Evolutionary conservation across 1,140 invertebrate genomes (phyloP).

Genomic region (Ridgeia piscesae): DNA sequence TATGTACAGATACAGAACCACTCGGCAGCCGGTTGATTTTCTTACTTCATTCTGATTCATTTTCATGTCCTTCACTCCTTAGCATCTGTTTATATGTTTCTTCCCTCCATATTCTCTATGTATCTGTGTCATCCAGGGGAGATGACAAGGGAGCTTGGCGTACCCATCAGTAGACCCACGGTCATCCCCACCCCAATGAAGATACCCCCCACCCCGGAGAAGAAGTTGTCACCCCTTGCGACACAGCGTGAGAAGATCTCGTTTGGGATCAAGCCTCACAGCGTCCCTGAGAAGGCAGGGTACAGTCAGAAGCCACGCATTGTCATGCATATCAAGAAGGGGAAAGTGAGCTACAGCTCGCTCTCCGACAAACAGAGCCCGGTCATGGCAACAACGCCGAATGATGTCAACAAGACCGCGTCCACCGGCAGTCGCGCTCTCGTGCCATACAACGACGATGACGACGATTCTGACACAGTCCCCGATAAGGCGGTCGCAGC

Average conservation of each 20-base stretch:
- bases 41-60: too few relatives aligned
- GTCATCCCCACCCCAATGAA: not conserved
- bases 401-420: slow-evolving; percentile 19
- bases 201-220: not conserved
- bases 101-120: not conserved
- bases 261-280: slow-evolving; percentile 38
- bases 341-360: slow-evolving; percentile 38
- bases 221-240: not conserved
- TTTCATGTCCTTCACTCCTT: too few relatives aligned
- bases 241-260: slow-evolving; percentile 42
- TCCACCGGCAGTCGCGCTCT: slow-evolving; percentile 30
- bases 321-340: slow-evolving; percentile 56
- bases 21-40: too few relatives aligned
- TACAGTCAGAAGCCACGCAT: slow-evolving; percentile 41
- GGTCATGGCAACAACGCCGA: slow-evolving; percentile 31
- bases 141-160: not conserved
- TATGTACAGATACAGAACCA: too few relatives aligned
- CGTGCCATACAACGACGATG: slow-evolving; percentile 54
- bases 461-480: slow-evolving; percentile 46
- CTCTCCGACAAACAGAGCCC: slow-evolving; percentile 36
- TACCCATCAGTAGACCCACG: not conserved
- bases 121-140: not conserved
- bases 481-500: not conserved
- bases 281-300: not conserved
- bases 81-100: not conserved